Evolutionary conservation across 2,888 invertebrate species (phyloP).

Genomic region (Coelinius sp.): DNA sequence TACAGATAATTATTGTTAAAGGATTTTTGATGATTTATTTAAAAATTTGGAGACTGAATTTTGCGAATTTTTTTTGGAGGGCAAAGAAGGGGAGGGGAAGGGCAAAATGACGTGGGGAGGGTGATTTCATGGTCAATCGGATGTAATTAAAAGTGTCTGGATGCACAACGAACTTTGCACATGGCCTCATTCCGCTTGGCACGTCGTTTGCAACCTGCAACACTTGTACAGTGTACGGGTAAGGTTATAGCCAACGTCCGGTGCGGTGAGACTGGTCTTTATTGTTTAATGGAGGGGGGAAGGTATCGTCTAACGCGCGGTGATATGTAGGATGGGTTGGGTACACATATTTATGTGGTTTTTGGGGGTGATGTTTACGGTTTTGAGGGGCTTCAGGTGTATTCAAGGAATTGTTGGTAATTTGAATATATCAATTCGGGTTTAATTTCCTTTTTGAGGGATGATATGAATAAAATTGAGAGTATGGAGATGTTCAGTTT

Average conservation of each 20-base stretch:
- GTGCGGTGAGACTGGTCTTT: slow-evolving; percentile 20
- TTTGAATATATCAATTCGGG: no score
- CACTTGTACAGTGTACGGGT: slow-evolving; percentile 37
- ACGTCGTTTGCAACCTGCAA: slow-evolving; percentile 55
- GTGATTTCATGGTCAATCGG: slow-evolving; percentile 11
- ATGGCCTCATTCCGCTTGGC: slow-evolving; percentile 61
- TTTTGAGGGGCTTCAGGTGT: background rate
- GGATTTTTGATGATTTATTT: background rate
- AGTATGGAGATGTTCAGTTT: no score
- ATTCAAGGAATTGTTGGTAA: no score
- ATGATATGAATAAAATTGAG: no score
- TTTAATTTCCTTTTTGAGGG: no score
- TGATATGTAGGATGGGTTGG: background rate
- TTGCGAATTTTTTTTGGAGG: background rate
- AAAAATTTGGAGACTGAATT: background rate
- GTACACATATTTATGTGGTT: background rate
- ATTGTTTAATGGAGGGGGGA: background rate
- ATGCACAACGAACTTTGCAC: slow-evolving; percentile 52
- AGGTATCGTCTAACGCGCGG: background rate
- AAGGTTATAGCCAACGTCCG: slow-evolving; percentile 19
- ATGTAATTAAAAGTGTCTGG: background rate
- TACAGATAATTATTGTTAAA: background rate
- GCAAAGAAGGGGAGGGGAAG: background rate
- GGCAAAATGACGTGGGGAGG: background rate
- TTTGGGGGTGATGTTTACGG: background rate